Conservation (phyloP, 2,888 invertebrate genomes). For the Enchytraeus crypticus region DNA sequence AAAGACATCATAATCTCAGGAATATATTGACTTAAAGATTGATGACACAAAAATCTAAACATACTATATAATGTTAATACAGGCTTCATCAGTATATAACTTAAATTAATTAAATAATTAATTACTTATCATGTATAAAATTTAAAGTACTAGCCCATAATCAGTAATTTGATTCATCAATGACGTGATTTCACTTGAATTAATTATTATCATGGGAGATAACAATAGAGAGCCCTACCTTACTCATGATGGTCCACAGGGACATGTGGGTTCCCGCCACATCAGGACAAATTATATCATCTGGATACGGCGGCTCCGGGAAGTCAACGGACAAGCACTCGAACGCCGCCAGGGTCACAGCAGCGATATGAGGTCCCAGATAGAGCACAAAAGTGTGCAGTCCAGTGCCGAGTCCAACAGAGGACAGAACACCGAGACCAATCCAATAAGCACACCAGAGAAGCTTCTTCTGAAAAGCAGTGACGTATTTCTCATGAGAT, state of each 20-base stretch:
- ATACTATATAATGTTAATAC: too few species aligned
- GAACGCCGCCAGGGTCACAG: constrained; percentile 93
- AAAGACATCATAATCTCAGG: too few species aligned
- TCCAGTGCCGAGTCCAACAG: constrained; percentile 94
- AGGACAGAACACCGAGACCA: constrained; percentile 85
- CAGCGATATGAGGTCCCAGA: constrained; percentile 96
- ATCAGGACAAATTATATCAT: constrained; percentile 81
- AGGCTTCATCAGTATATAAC: too few species aligned
- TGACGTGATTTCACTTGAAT: too few species aligned
- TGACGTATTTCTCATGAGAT: constrained; percentile 55
- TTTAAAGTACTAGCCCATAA: too few species aligned
- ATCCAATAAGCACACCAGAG: constrained; percentile 83
- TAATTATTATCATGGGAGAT: too few species aligned
- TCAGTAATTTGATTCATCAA: too few species aligned
- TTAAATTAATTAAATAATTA: too few species aligned
- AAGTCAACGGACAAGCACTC: constrained; percentile 91
- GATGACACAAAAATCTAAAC: too few species aligned
- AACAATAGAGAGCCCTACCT: too few species aligned
- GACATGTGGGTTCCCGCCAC: constrained; percentile 62
- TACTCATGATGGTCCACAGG: constrained; percentile 86
- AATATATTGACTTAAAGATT: too few species aligned
- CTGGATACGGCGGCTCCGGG: constrained; percentile 95
- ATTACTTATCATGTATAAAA: too few species aligned
- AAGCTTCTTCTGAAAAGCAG: constrained; percentile 33
- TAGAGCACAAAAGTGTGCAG: constrained; percentile 97